Percentiles rank a stretch among this genome's conserved stretches.
Conservation (phyloP, 2,888 invertebrate species). For the Nomada lathburiana region DNA sequence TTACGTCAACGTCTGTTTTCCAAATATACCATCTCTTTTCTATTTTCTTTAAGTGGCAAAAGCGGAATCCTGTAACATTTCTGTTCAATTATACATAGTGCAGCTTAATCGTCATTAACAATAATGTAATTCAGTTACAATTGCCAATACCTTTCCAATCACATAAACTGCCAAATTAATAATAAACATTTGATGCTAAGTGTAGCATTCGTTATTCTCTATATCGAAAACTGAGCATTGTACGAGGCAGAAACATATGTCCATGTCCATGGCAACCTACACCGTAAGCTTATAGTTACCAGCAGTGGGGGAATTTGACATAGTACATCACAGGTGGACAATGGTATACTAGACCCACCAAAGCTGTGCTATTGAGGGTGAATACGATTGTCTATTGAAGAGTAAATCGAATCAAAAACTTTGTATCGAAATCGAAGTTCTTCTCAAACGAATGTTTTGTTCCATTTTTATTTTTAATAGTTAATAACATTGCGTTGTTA, state of each 20-base stretch:
- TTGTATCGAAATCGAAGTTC: constrained; percentile 10
- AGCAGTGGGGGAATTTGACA: constrained; percentile 27
- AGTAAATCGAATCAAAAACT: not conserved
- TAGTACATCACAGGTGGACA: constrained; percentile 17
- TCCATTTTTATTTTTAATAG: not conserved
- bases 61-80: too few species aligned
- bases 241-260: not conserved
- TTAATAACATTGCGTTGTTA: too few species aligned
- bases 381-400: not conserved
- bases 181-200: not conserved
- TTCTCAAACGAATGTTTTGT: constrained; percentile 6
- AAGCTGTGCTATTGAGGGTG: constrained; percentile 4
- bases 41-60: too few species aligned
- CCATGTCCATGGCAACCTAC: constrained; percentile 28
- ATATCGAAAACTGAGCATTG: constrained; percentile 17
- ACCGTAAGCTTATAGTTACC: constrained; percentile 33
- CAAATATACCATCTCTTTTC: too few species aligned
- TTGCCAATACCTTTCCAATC: too few species aligned
- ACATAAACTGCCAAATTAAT: too few species aligned
- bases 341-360: not conserved
- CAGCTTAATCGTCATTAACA: too few species aligned
- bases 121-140: too few species aligned
- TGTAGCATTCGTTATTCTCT: constrained; percentile 18
- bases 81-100: too few species aligned
- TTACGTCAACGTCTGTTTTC: too few species aligned